A percentile compares a stretch with the other conserved stretches of the same genome.
Conservation (phyloP, 2,113 vertebrate species). For the Dicrurus megarhynchus region DNA sequence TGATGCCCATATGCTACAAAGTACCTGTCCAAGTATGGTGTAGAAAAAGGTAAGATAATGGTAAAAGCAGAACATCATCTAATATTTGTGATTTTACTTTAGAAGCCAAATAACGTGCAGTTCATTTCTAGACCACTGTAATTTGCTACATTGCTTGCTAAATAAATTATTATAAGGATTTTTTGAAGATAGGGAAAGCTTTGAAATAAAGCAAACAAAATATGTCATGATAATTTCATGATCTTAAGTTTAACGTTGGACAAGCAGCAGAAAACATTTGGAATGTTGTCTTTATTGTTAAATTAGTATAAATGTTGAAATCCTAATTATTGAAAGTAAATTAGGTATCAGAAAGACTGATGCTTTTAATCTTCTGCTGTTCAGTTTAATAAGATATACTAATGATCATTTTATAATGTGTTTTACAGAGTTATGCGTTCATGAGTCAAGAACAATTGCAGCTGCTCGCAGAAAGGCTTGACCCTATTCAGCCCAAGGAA, state of each 20-base stretch:
- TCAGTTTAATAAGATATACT: not conserved
- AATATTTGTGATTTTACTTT: not conserved
- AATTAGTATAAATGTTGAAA: not conserved
- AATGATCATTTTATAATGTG: conserved; percentile 25
- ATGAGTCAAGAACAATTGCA: conserved; percentile 94
- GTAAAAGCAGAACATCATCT: not conserved
- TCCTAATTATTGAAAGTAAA: conserved; percentile 1
- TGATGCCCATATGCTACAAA: not conserved
- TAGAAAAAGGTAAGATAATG: not conserved
- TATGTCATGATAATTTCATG: not conserved
- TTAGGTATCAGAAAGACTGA: not conserved
- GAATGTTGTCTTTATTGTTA: not conserved
- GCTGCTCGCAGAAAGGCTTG: conserved; percentile 84
- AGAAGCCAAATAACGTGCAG: not conserved
- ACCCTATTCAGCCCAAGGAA: conserved; percentile 86
- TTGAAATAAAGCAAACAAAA: not conserved
- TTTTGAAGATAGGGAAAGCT: not conserved
- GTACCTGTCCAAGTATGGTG: not conserved
- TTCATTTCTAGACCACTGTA: not conserved
- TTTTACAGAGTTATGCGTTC: conserved; percentile 87
- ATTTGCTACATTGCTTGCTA: not conserved
- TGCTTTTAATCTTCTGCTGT: conserved; percentile 6
- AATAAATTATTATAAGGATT: not conserved
- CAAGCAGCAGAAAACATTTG: not conserved
- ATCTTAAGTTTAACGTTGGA: not conserved